phyloP scores from a whole-genome alignment of 2,888 invertebrate genomes.

The Hipparchia semele region DNA sequence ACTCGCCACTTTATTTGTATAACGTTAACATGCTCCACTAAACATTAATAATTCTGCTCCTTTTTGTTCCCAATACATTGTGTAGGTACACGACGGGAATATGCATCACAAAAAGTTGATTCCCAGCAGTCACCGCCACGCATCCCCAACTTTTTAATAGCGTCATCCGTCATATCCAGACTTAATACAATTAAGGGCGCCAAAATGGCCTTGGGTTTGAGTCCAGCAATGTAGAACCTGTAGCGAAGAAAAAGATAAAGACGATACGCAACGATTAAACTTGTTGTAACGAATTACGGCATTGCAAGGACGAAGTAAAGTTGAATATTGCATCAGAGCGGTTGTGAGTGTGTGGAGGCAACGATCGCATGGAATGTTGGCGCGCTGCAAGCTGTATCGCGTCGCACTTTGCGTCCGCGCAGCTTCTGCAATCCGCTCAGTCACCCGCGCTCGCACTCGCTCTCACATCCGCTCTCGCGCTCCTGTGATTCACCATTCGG shows the following conservation, averaged over 20 bases:
- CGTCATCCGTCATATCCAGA: conserved; percentile 57
- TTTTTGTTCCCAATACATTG: conserved; percentile 51
- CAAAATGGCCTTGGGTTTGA: conserved; percentile 65
- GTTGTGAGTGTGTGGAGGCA: conserved; percentile 73
- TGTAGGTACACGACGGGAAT: not conserved
- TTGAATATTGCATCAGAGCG: conserved; percentile 82
- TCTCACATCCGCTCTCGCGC: conserved; percentile 46
- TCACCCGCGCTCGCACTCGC: conserved; percentile 46
- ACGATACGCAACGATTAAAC: conserved; percentile 71
- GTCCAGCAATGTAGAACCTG: conserved; percentile 61
- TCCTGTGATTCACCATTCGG: conserved; percentile 64
- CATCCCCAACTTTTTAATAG: conserved; percentile 54
- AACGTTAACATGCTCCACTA: conserved; percentile 65
- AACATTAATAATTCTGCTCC: conserved; percentile 51
- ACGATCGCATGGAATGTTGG: conserved; percentile 78
- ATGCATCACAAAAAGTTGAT: conserved; percentile 31
- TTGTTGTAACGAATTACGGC: conserved; percentile 82
- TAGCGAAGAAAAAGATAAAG: conserved; percentile 70
- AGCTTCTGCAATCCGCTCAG: conserved; percentile 46
- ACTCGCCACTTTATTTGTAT: conserved; percentile 68
- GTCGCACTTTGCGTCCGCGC: conserved; percentile 47
- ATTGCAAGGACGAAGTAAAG: conserved; percentile 83
- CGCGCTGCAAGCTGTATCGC: conserved; percentile 50
- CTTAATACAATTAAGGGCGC: conserved; percentile 68
- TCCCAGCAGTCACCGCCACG: conserved; percentile 37